phyloP scores from a whole-genome alignment of 1,140 invertebrate genomes.

The Drosophila dunni region DNA sequence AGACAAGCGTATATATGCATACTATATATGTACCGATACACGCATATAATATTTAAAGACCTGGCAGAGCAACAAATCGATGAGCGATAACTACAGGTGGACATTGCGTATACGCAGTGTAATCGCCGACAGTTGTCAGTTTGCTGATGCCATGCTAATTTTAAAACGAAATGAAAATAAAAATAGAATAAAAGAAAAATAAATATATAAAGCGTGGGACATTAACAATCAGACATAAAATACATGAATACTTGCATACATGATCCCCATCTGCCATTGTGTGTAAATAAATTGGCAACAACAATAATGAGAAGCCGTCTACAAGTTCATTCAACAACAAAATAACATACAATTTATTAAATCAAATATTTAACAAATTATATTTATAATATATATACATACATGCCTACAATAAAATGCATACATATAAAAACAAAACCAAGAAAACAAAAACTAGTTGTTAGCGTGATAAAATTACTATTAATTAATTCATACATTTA shows the following conservation, averaged over 20 bases:
- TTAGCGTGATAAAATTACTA: slow-evolving; percentile 76
- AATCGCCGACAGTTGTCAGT: slow-evolving; percentile 3
- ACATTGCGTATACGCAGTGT: slow-evolving; percentile 15
- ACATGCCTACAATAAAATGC: slow-evolving; percentile 42
- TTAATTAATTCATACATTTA: slow-evolving; percentile 72
- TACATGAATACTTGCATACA: slow-evolving; percentile 13
- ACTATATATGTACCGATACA: slow-evolving; percentile 24
- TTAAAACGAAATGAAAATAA: not conserved
- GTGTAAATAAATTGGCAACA: slow-evolving; percentile 55
- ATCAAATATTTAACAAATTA: slow-evolving; percentile 62
- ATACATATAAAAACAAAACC: slow-evolving; percentile 48
- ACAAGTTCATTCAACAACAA: slow-evolving; percentile 36
- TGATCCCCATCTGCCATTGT: slow-evolving; percentile 36
- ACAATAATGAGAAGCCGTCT: slow-evolving; percentile 53
- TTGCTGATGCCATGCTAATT: slow-evolving; percentile 17
- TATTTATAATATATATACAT: slow-evolving; percentile 60
- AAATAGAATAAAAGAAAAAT: not conserved
- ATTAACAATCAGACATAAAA: slow-evolving; percentile 7
- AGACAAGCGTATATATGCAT: no score
- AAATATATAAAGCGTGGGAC: not conserved
- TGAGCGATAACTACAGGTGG: not conserved
- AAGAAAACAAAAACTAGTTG: slow-evolving; percentile 58
- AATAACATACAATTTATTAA: slow-evolving; percentile 45
- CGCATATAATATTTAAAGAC: slow-evolving; percentile 51
- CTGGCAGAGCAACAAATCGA: not conserved